phyloP scores from a whole-genome alignment of 2,113 vertebrate genomes.

The Prunella himalayana region DNA sequence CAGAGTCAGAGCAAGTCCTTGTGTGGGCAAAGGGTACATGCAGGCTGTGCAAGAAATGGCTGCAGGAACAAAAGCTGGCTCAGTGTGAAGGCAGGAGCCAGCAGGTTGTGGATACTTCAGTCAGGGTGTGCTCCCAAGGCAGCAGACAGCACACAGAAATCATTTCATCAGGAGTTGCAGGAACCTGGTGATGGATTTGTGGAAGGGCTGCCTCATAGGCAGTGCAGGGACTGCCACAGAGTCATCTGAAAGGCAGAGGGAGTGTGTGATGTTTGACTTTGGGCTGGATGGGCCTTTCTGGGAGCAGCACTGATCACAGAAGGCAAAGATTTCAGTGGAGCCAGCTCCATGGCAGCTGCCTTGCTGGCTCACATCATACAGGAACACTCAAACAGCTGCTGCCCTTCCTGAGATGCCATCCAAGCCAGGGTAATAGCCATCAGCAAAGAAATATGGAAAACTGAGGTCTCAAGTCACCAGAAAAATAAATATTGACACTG shows the following conservation, averaged over 20 bases:
- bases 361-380: neutral
- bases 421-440: neutral
- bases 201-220: fast-evolving
- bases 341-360: neutral
- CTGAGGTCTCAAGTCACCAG: neutral
- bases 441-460: neutral
- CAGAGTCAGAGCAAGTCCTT: neutral
- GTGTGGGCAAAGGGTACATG: neutral
- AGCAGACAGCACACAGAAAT: neutral
- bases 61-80: neutral
- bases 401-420: neutral
- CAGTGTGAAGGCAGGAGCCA: neutral
- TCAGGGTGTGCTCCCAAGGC: neutral
- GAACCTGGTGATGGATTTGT: fast-evolving
- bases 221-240: fast-evolving
- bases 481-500: neutral
- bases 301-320: neutral
- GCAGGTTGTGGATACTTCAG: fast-evolving
- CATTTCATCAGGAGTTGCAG: neutral
- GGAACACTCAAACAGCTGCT: neutral
- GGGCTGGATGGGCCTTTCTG: fast-evolving
- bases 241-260: neutral
- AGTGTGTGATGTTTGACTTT: fast-evolving
- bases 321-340: neutral
- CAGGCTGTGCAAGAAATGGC: neutral